A percentile compares a stretch with the other conserved stretches of the same genome.
phyloP scores from a whole-genome alignment of 2,797 vertebrate species.

The Gobio occitaniae region DNA sequence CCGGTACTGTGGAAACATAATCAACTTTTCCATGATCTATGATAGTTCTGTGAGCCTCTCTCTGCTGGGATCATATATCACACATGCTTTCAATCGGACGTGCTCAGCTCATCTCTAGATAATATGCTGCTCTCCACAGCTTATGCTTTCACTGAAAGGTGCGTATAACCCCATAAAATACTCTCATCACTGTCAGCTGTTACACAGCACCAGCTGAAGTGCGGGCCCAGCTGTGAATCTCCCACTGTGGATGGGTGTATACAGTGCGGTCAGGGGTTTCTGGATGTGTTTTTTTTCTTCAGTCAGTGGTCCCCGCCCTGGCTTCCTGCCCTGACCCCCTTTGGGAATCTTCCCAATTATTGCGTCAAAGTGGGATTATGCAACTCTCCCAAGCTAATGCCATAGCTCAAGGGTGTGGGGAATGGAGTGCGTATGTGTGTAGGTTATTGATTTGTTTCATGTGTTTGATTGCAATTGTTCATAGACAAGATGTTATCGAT shows the following conservation, averaged over 20 bases:
- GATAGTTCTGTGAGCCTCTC: slow-evolving; percentile 1
- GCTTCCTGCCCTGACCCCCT: slow-evolving; percentile 42
- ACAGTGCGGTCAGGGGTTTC: slow-evolving; percentile 28
- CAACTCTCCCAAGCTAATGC: slow-evolving; percentile 34
- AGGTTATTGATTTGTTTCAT: slow-evolving; percentile 14
- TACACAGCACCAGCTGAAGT: slow-evolving; percentile 34
- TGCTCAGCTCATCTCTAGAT: slow-evolving; percentile 24
- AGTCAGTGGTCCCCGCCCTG: slow-evolving; percentile 56
- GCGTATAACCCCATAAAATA: slow-evolving; percentile 7
- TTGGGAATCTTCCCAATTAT: slow-evolving; percentile 46
- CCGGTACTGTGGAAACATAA: background rate
- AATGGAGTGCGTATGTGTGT: slow-evolving; percentile 23
- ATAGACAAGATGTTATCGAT: background rate
- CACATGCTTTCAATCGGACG: slow-evolving; percentile 42
- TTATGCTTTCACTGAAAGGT: slow-evolving; percentile 11
- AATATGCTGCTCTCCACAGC: slow-evolving; percentile 8
- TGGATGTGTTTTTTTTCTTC: slow-evolving; percentile 34
- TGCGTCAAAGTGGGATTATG: slow-evolving; percentile 56
- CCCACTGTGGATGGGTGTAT: slow-evolving; percentile 47
- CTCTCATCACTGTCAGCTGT: slow-evolving; percentile 34
- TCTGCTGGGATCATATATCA: slow-evolving; percentile 36
- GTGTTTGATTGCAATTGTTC: background rate
- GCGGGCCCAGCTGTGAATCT: slow-evolving; percentile 34
- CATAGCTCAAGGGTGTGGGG: slow-evolving; percentile 41
- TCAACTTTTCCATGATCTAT: slow-evolving; percentile 30